Conservation (phyloP, 2,113 vertebrate genomes). For the Aphelocoma coerulescens region DNA sequence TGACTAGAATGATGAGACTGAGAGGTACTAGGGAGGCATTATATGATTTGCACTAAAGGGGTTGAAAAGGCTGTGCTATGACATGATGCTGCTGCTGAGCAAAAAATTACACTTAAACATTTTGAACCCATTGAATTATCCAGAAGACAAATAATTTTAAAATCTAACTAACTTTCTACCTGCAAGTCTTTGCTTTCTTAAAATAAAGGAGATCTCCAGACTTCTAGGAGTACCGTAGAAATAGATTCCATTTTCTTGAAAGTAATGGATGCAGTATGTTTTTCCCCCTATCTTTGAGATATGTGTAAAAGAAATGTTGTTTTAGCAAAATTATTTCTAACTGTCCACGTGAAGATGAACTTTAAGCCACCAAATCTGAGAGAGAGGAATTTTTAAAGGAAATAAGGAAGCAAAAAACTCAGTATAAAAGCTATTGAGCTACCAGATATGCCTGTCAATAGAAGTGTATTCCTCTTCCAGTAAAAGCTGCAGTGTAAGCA, state of each 20-base stretch:
- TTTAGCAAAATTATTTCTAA: background rate
- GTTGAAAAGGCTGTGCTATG: background rate
- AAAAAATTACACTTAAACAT: background rate
- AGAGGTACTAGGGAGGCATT: background rate
- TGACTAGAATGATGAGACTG: background rate
- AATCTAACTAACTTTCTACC: background rate
- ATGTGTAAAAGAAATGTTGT: background rate
- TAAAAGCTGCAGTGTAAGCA: conserved; percentile 45
- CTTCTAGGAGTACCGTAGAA: background rate
- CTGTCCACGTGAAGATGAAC: background rate
- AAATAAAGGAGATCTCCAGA: background rate
- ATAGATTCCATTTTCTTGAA: background rate
- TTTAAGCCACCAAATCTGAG: background rate
- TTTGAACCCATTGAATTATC: background rate
- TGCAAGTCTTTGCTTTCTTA: background rate
- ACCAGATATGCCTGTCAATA: conserved; percentile 23
- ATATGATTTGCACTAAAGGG: background rate
- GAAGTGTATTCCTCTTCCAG: conserved; percentile 14
- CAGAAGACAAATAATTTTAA: background rate
- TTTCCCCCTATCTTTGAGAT: background rate
- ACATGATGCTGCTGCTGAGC: background rate
- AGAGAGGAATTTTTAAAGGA: background rate
- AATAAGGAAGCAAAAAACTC: background rate
- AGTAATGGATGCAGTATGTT: background rate
- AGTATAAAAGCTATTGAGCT: background rate